These are phyloP conservation scores for Bufo gargarizans DNA, from an alignment of 2,113 vertebrate species.

Conservation along the genomic window DNA sequence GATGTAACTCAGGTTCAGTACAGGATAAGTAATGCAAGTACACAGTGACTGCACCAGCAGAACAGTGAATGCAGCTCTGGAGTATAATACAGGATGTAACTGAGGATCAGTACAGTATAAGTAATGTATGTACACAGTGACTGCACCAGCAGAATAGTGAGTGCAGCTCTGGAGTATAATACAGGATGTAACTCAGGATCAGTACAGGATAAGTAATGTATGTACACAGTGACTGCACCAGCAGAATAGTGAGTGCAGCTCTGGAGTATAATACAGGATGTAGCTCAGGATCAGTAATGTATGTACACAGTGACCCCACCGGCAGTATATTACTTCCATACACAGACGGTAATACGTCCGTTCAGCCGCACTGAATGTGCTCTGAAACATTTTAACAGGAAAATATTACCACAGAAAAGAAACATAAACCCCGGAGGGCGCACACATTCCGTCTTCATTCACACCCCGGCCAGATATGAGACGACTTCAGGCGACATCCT, in stretches of 20 bases:
- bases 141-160: background rate
- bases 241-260: background rate
- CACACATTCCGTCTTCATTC: background rate
- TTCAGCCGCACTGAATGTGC: background rate
- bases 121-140: too few relatives aligned
- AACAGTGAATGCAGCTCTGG: too few relatives aligned
- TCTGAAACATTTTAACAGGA: background rate
- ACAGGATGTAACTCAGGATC: background rate
- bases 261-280: background rate
- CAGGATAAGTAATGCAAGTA: too few relatives aligned
- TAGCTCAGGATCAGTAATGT: background rate
- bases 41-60: too few relatives aligned
- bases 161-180: slow-evolving; percentile 3
- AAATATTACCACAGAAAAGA: background rate
- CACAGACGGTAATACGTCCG: too few relatives aligned
- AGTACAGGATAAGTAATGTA: background rate
- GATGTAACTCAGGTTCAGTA: too few relatives aligned
- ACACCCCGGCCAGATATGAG: slow-evolving; percentile 55
- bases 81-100: too few relatives aligned
- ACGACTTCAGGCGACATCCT: slow-evolving; percentile 64
- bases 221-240: background rate
- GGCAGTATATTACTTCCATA: too few relatives aligned
- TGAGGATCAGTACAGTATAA: too few relatives aligned
- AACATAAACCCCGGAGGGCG: slow-evolving; percentile 20
- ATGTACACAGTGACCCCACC: too few relatives aligned